phyloP scores from a whole-genome alignment of 2,888 invertebrate species.

The Mactromeris polynyma region DNA sequence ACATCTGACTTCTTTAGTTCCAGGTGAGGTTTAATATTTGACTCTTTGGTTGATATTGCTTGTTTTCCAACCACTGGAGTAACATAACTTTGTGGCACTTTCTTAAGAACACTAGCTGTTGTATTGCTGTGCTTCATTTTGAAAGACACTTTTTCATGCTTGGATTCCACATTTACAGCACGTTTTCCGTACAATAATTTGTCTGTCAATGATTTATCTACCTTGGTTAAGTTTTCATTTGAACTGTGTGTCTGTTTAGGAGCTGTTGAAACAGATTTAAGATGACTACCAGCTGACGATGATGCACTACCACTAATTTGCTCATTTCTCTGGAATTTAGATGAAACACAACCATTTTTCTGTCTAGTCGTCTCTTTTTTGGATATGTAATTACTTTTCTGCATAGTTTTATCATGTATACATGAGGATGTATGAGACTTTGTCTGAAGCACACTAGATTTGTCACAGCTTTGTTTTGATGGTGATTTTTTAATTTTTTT shows the following conservation, averaged over 20 bases:
- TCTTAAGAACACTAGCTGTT: not conserved
- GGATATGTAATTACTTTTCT: not conserved
- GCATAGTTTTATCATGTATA: not conserved
- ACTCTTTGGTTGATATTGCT: not conserved
- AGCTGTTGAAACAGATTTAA: not conserved
- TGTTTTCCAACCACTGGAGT: not conserved
- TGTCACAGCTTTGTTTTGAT: not conserved
- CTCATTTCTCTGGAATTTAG: not conserved
- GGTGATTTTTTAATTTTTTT: not conserved
- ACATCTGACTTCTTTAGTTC: too few relatives aligned
- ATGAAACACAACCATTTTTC: not conserved
- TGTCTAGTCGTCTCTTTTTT: not conserved
- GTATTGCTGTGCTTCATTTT: not conserved
- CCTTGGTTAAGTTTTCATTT: not conserved
- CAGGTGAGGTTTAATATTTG: not conserved
- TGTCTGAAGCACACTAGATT: not conserved
- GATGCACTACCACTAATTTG: not conserved
- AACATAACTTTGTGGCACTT: not conserved
- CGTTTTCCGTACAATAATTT: not conserved
- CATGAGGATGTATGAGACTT: not conserved
- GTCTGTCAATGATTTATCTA: not conserved
- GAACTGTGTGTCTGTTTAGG: not conserved
- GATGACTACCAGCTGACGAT: not conserved
- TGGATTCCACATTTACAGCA: not conserved
- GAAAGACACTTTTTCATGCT: not conserved